Evolutionary conservation across 2,888 invertebrate species (phyloP).

Genomic region (Drosophila prostipennis): DNA sequence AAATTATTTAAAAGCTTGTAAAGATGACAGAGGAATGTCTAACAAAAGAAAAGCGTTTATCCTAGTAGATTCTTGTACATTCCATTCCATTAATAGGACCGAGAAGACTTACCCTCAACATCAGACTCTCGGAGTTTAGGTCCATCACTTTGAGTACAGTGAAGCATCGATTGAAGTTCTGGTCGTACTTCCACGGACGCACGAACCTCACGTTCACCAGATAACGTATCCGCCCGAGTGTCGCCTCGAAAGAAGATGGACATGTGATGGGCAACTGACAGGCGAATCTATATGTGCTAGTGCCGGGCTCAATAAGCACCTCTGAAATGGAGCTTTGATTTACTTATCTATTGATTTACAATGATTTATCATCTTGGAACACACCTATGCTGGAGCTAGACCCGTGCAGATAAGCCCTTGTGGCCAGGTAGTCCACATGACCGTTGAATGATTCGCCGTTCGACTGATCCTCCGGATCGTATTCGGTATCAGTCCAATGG

Average conservation of each 20-base stretch:
- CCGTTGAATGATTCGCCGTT: conserved; percentile 46
- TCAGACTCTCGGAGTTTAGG: conserved; percentile 83
- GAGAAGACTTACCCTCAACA: conserved; percentile 57
- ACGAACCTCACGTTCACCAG: conserved; percentile 88
- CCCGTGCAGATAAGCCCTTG: conserved; percentile 50
- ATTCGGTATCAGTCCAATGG: conserved; percentile 42
- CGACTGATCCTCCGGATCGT: conserved; percentile 29
- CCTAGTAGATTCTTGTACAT: too few species aligned
- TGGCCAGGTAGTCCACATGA: conserved; percentile 56
- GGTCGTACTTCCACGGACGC: conserved; percentile 93
- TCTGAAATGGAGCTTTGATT: conserved; percentile 37
- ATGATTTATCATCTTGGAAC: conserved; percentile 14
- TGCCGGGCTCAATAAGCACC: conserved; percentile 83
- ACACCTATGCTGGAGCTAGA: conserved; percentile 55
- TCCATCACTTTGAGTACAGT: conserved; percentile 91
- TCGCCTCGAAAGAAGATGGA: conserved; percentile 86
- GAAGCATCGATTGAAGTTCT: conserved; percentile 87
- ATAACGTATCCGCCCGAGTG: conserved; percentile 86
- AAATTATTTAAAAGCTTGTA: not conserved
- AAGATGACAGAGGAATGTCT: too few species aligned
- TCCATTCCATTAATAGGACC: not conserved
- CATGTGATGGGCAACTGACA: conserved; percentile 84
- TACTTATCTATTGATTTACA: conserved; percentile 4
- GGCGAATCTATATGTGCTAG: conserved; percentile 85
- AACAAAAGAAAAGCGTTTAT: too few species aligned